Percentiles rank a stretch among this genome's conserved stretches.
Conservation (phyloP, 2,888 invertebrate genomes). For the Oxyscelio sp. region DNA sequence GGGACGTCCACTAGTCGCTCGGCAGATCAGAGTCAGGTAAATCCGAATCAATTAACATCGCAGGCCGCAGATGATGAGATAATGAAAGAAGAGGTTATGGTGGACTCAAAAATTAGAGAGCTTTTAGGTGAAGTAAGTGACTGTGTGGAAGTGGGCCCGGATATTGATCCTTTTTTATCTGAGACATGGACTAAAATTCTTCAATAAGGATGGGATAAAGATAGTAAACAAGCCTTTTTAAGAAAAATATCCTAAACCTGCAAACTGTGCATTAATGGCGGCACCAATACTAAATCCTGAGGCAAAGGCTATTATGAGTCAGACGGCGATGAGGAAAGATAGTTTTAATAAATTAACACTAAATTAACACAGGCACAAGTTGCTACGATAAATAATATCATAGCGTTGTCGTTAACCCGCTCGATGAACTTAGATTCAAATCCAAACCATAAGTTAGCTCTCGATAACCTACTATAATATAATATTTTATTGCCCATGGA, state of each 20-base stretch:
- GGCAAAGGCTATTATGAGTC: constrained; percentile 9
- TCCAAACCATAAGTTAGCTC: neutral
- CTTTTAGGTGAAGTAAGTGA: constrained; percentile 9
- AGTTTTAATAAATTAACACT: constrained; percentile 1
- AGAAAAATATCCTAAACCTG: constrained; percentile 14
- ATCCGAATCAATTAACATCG: too few species aligned
- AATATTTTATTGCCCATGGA: neutral
- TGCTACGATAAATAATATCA: neutral
- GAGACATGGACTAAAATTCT: constrained; percentile 13
- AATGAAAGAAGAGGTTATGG: neutral
- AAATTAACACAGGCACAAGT: constrained; percentile 10
- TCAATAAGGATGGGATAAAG: constrained; percentile 1
- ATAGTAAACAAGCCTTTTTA: neutral
- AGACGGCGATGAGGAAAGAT: constrained; percentile 2
- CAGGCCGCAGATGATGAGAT: too few species aligned
- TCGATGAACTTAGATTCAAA: neutral
- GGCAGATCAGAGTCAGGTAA: too few species aligned
- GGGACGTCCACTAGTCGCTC: constrained; percentile 19
- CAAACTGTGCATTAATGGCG: neutral
- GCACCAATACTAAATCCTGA: constrained; percentile 12
- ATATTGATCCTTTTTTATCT: constrained; percentile 17
- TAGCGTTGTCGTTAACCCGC: neutral
- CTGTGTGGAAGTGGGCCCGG: neutral
- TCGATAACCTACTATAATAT: neutral
- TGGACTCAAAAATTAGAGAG: neutral